Evolutionary conservation across 2,113 vertebrate genomes (phyloP).

Genomic region (Parus major): DNA sequence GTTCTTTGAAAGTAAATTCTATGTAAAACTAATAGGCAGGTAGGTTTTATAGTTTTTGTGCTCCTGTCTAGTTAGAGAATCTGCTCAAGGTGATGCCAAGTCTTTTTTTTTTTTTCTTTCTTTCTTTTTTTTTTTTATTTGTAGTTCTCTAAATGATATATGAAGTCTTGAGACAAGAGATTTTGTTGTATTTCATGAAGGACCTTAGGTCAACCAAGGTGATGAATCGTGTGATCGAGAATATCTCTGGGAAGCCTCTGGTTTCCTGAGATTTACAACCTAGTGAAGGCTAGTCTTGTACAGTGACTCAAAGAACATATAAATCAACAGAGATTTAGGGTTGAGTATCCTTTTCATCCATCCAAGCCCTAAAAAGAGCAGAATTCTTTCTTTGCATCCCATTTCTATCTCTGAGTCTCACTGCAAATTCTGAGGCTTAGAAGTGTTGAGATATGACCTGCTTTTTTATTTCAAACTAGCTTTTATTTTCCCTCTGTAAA

Average conservation of each 20-base stretch:
- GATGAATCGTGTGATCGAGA: neutral
- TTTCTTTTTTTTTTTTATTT: neutral
- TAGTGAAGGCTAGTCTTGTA: neutral
- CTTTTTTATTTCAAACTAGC: neutral
- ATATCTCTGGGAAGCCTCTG: neutral
- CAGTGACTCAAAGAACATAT: neutral
- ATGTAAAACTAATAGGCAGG: neutral
- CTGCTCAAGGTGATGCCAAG: neutral
- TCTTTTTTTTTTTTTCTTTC: neutral
- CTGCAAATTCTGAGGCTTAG: neutral
- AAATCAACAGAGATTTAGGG: neutral
- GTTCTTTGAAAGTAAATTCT: neutral
- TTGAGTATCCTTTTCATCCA: neutral
- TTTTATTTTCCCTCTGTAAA: neutral
- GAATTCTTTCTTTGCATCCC: neutral
- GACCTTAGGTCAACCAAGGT: neutral
- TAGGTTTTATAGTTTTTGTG: neutral
- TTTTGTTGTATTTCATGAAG: conserved; percentile 7
- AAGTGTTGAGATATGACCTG: neutral
- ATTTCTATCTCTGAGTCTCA: neutral
- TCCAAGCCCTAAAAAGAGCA: neutral
- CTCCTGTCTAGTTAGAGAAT: neutral
- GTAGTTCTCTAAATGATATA: neutral
- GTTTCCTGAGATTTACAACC: neutral
- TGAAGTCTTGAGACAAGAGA: conserved; percentile 9